phyloP scores from a whole-genome alignment of 2,888 invertebrate genomes.

The Salpingus planirostris region DNA sequence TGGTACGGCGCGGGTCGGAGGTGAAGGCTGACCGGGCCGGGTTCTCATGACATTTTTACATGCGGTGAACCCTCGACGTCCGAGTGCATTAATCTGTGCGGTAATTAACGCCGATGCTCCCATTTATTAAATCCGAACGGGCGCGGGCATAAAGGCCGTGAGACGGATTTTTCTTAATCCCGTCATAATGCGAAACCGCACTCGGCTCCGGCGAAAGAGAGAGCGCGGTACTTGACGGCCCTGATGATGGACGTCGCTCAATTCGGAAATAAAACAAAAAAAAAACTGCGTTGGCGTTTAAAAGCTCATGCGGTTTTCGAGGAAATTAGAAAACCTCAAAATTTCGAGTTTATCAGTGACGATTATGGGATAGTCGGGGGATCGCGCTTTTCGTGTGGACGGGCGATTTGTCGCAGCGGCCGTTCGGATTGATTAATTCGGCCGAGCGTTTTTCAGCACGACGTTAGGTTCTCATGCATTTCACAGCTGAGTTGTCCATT shows the following conservation, averaged over 20 bases:
- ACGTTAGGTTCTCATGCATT: conserved; percentile 19
- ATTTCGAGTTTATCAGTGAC: too few relatives aligned
- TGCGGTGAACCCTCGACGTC: conserved; percentile 30
- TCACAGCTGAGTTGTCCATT: conserved; percentile 18
- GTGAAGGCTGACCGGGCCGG: conserved; percentile 24
- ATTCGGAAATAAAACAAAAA: not conserved
- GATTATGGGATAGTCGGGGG: too few relatives aligned
- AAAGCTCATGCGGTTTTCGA: too few relatives aligned
- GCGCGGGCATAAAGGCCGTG: conserved; percentile 14
- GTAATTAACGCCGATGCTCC: conserved; percentile 34
- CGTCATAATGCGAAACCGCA: too few relatives aligned
- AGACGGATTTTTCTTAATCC: conserved; percentile 8
- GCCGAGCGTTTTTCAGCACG: conserved; percentile 11
- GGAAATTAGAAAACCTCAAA: too few relatives aligned
- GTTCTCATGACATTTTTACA: conserved; percentile 32
- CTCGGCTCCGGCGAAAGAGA: too few relatives aligned
- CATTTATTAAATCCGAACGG: conserved; percentile 34
- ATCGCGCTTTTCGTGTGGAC: too few relatives aligned
- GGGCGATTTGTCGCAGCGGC: conserved; percentile 13
- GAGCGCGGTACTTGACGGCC: too few relatives aligned
- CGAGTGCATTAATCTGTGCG: conserved; percentile 33
- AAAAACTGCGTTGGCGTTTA: not conserved
- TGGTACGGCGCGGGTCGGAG: too few relatives aligned
- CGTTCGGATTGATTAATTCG: conserved; percentile 15
- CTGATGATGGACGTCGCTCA: not conserved